Conservation (phyloP, 2,888 invertebrate species). For the Patella ulyssiponensis region DNA sequence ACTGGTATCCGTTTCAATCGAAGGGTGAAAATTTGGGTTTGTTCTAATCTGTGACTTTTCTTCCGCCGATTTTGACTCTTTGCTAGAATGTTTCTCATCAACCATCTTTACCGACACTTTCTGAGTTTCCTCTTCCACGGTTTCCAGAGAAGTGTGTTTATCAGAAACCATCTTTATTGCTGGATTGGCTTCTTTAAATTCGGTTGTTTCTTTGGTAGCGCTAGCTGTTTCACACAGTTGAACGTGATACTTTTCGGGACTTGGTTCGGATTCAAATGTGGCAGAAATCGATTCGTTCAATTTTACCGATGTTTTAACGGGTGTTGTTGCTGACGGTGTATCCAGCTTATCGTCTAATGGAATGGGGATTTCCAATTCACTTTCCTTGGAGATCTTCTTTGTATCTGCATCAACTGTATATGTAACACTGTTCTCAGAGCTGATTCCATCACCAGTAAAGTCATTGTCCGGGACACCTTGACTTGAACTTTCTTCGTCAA, state of each 20-base stretch:
- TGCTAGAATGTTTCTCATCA: slow-evolving; percentile 44
- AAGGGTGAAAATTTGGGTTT: slow-evolving; percentile 39
- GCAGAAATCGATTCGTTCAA: slow-evolving; percentile 41
- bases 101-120: slow-evolving; percentile 33
- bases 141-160: slow-evolving; percentile 44
- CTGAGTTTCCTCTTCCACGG: slow-evolving; percentile 14
- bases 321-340: slow-evolving; percentile 4
- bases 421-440: background rate
- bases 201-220: slow-evolving; percentile 44
- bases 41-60: slow-evolving; percentile 47
- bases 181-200: slow-evolving; percentile 27
- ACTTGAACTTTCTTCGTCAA: background rate
- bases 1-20: slow-evolving; percentile 41
- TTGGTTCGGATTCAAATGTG: slow-evolving; percentile 42
- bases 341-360: background rate
- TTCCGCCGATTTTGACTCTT: slow-evolving; percentile 40
- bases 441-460: background rate
- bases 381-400: background rate
- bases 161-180: slow-evolving; percentile 39
- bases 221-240: slow-evolving; percentile 43
- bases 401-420: background rate
- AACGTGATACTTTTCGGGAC: slow-evolving; percentile 37
- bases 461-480: background rate
- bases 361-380: too few relatives aligned
- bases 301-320: slow-evolving; percentile 34